A percentile compares a stretch with the other conserved stretches of the same genome.
phyloP scores from a whole-genome alignment of 2,888 invertebrate genomes.

The Cristatella mucedo region DNA sequence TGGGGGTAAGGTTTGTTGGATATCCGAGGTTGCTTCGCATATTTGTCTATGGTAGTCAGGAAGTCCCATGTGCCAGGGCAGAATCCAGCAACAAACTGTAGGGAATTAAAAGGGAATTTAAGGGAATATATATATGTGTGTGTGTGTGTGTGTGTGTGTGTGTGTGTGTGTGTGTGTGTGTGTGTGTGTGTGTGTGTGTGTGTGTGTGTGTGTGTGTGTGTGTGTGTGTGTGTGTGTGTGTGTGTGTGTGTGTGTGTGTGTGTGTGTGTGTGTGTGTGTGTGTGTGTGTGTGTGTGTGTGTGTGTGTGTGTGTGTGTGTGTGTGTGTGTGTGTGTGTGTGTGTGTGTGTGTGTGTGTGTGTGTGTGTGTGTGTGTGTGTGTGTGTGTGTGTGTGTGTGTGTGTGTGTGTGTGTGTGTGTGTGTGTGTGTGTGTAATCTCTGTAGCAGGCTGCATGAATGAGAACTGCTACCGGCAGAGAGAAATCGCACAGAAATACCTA shows the following conservation, averaged over 20 bases:
- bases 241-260: conserved; percentile 9
- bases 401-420: conserved; percentile 13
- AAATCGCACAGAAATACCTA: too few species aligned
- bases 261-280: conserved; percentile 7
- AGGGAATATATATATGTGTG: conserved; percentile 12
- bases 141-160: conserved; percentile 4
- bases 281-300: not conserved
- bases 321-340: not conserved
- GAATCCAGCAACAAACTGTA: too few species aligned
- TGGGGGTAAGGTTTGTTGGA: too few species aligned
- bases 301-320: not conserved
- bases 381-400: conserved; percentile 12
- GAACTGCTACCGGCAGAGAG: too few species aligned
- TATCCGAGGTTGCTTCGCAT: too few species aligned
- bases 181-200: conserved; percentile 9
- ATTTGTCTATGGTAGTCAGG: too few species aligned
- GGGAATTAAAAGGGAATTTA: too few species aligned
- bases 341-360: conserved; percentile 8
- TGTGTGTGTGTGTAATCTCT: conserved; percentile 12
- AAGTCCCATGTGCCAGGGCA: too few species aligned
- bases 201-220: conserved; percentile 8
- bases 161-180: conserved; percentile 6
- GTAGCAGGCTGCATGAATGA: too few species aligned
- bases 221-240: conserved; percentile 9
- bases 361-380: conserved; percentile 12